Base-by-base conservation (phyloP, 2,888 invertebrate species). In the Gibbula magus region DNA sequence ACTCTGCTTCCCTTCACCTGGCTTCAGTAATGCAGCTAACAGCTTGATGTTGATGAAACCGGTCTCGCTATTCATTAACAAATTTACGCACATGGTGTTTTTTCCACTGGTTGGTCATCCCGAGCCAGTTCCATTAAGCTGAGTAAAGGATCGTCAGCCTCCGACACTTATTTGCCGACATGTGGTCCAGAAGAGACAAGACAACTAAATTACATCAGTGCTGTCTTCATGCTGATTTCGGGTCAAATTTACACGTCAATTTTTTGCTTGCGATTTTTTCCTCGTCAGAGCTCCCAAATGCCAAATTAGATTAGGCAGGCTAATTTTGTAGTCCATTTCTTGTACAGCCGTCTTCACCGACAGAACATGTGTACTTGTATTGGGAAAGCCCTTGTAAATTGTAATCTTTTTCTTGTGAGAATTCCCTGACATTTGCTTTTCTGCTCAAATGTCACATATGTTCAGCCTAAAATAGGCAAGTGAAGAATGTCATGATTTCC, bases 41-140 rank as follows among this genome's bases (percentile, higher is more conserved):
- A 70, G 70, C 70, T 70, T 70, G 70, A 70, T 20, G 70, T 70
- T 70, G 70, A 70, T 70, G 70, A 70, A 70, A 35, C 20, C 35
- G 70, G 35, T 35, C 70, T 70, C 39, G 70, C 35, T 70, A 70
- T 70, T 35, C 29, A 70, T 70, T 70, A 70, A 39, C 39, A 70
- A 39, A 70, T 70, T 70, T 70, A 70, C 29, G 35, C 61, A 61
- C 61, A 25, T 25, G 45, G 45, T 45, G 45, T 45, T 45, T 45
- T 45, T 45, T 25, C 61, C 29, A 25, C 61, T 61, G 61, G 25
- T 61, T 22, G 61, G 61, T 61, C 61, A 61, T 61, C 61, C 25
- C 25, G 29, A 18, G 29, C 61, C 29, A 29, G 35, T 70, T 70
- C 70, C 20, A 70, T 70, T 39, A 61, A n/a, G 29, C 29, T 22